Conservation (phyloP, 2,113 vertebrate genomes). For the Anguilla rostrata region DNA sequence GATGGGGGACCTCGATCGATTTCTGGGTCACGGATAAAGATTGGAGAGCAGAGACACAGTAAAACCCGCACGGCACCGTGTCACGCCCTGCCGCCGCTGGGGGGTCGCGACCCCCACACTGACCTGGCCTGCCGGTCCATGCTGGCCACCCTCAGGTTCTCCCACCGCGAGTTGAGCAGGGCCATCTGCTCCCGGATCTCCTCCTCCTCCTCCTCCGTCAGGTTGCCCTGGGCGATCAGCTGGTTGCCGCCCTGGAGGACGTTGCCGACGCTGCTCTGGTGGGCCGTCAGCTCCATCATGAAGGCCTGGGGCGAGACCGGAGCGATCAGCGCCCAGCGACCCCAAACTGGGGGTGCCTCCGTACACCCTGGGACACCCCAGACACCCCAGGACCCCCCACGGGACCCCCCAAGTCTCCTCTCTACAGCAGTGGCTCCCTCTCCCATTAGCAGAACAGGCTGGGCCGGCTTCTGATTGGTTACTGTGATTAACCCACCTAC, state of each 20-base stretch:
- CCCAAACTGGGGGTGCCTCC: no score
- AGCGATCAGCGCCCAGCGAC: neutral
- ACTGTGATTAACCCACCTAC: neutral
- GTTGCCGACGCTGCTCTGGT: constrained; percentile 94
- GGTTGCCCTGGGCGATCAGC: constrained; percentile 86
- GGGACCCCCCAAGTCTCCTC: no score
- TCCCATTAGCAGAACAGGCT: no score
- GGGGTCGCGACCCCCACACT: neutral
- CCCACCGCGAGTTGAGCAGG: constrained; percentile 93
- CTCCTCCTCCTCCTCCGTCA: constrained; percentile 88
- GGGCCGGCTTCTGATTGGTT: no score
- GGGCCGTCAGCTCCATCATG: constrained; percentile 96
- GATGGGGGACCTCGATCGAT: no score
- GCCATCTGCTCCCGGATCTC: constrained; percentile 97
- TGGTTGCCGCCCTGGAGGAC: constrained; percentile 95
- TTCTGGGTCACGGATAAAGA: no score
- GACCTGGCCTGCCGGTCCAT: constrained; percentile 96
- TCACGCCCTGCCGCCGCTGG: neutral
- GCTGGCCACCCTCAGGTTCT: constrained; percentile 87
- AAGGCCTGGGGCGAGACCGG: constrained; percentile 70
- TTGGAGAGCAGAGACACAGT: neutral
- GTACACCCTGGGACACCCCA: neutral
- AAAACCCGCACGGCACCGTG: neutral
- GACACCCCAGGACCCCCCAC: neutral
- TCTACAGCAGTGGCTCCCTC: no score